phyloP scores from a whole-genome alignment of 1,140 invertebrate genomes.

The Dolichoris vasculosae region DNA sequence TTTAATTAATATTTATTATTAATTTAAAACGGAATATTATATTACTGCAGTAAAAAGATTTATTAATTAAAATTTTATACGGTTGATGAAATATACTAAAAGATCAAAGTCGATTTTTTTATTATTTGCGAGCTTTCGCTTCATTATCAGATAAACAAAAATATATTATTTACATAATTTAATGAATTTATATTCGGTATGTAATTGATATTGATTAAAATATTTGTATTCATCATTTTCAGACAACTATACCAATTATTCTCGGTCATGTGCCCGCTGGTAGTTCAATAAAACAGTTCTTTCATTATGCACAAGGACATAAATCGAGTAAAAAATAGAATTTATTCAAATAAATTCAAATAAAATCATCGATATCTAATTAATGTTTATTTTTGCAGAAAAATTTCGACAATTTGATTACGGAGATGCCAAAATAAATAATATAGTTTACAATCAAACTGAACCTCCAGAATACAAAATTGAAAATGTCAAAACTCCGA shows the following conservation, averaged over 20 bases:
- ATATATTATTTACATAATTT: too few relatives aligned
- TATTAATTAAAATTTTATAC: too few relatives aligned
- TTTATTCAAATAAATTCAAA: neutral
- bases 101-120: too few relatives aligned
- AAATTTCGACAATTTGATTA: constrained; percentile 76
- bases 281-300: constrained; percentile 83
- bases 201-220: too few relatives aligned
- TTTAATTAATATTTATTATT: too few relatives aligned
- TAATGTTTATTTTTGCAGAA: constrained; percentile 54
- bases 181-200: too few relatives aligned
- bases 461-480: constrained; percentile 78
- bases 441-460: constrained; percentile 74
- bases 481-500: constrained; percentile 78
- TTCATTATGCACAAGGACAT: constrained; percentile 80
- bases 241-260: constrained; percentile 80
- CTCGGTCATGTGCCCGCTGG: constrained; percentile 84
- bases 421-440: constrained; percentile 70
- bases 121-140: too few relatives aligned
- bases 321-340: constrained; percentile 71
- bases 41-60: too few relatives aligned
- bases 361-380: neutral
- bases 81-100: too few relatives aligned
- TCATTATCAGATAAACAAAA: too few relatives aligned
- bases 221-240: constrained; percentile 50
- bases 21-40: too few relatives aligned